These are phyloP conservation scores for Corapipo altera DNA, from an alignment of 2,113 vertebrate genomes.

Conservation along the genomic window DNA sequence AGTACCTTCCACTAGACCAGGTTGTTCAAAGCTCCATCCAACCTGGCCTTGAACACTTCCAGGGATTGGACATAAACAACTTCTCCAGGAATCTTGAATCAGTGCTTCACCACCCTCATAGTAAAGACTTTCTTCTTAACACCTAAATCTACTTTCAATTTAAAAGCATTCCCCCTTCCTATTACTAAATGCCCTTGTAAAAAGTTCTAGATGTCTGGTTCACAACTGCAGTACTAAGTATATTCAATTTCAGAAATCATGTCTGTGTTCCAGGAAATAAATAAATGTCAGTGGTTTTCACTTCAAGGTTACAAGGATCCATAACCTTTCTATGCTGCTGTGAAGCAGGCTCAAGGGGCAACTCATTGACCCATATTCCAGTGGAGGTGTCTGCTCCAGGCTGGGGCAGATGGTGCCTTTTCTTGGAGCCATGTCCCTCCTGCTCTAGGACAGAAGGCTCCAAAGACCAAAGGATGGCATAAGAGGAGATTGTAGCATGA, in stretches of 20 bases:
- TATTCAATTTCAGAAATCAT: neutral
- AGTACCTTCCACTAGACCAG: neutral
- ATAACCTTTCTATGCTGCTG: accelerated
- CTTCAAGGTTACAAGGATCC: neutral
- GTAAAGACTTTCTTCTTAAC: neutral
- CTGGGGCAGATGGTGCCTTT: neutral
- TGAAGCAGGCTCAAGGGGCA: neutral
- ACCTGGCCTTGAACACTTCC: neutral
- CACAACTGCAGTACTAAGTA: neutral
- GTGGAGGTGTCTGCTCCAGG: neutral
- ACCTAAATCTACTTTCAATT: neutral
- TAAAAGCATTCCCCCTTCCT: neutral
- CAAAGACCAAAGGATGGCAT: neutral
- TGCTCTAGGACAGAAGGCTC: neutral
- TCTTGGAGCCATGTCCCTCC: neutral
- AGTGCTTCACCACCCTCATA: neutral
- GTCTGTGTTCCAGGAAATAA: neutral
- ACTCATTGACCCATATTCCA: neutral
- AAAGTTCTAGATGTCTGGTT: neutral
- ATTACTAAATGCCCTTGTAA: neutral
- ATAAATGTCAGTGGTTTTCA: neutral
- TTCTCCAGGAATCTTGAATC: neutral
- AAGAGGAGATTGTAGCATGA: neutral
- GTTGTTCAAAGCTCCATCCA: neutral
- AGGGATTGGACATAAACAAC: neutral